Percentiles rank a stretch among this genome's conserved stretches.
Evolutionary conservation across 2,888 invertebrate species (phyloP).

Genomic region (Dioctria rufipes): DNA sequence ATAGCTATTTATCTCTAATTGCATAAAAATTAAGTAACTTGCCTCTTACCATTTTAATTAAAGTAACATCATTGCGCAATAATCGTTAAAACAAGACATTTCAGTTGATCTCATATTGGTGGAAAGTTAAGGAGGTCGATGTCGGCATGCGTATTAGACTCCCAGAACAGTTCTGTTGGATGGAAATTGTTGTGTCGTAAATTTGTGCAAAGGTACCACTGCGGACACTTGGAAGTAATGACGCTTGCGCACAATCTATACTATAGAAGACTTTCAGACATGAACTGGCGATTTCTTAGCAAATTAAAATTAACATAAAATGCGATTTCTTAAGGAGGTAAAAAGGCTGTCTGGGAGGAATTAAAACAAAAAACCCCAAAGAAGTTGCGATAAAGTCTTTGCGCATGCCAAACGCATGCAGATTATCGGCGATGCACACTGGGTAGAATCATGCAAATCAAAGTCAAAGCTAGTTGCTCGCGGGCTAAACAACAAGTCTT

Average conservation of each 20-base stretch:
- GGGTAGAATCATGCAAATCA: slow-evolving; percentile 48
- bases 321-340: slow-evolving; percentile 36
- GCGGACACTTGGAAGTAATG: slow-evolving; percentile 1
- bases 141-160: background rate
- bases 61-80: slow-evolving; percentile 44
- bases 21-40: background rate
- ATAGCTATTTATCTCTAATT: slow-evolving; percentile 30
- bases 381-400: slow-evolving; percentile 35
- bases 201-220: background rate
- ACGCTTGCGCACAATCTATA: slow-evolving; percentile 1
- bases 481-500: slow-evolving; percentile 41
- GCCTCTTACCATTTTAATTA: slow-evolving; percentile 28
- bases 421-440: slow-evolving; percentile 42
- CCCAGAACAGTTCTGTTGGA: background rate
- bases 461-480: slow-evolving; percentile 33
- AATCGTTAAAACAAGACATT: slow-evolving; percentile 34
- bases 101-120: slow-evolving; percentile 9
- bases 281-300: slow-evolving; percentile 42
- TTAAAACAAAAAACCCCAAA: slow-evolving; percentile 13
- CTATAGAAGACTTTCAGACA: slow-evolving; percentile 18
- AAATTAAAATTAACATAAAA: slow-evolving; percentile 51
- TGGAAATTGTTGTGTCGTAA: background rate
- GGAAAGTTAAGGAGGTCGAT: slow-evolving; percentile 8
- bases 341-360: slow-evolving; percentile 26
- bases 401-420: slow-evolving; percentile 48